Evolutionary conservation across 2,797 vertebrate genomes (phyloP), one percentile per base, ranked within the genome.

Genomic region (Parauchenoglanis ngamensis): DNA sequence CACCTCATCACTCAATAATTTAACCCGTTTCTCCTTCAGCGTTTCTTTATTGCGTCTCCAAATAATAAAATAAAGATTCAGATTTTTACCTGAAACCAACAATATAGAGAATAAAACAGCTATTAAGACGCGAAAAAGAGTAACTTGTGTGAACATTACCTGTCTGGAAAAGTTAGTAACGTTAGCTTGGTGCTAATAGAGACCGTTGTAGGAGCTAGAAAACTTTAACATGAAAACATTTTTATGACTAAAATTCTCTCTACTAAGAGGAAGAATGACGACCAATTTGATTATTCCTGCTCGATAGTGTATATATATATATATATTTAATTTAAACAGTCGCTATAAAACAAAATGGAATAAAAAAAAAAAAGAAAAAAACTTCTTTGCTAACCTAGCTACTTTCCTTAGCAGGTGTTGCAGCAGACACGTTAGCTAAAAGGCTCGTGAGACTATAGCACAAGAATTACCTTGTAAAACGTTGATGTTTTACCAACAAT

Each of bases 11-110:
- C 52, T 6, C 2, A 19, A 3, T 3, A 52, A 57, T 25, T 31
- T 77, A 77, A 23, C 54, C 17, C 3, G 0, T 12, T 40, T 59
- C 1, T 13, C 0, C 12, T 15, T 2, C 6, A 0, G 0, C 2
- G 10, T 59, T 23, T 40, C 1, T 7, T 57, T 79, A 49, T n/a
- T 49, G 10, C 11, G 21, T 57, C 19, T 79, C 1, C 7, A 79
- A 7, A 15, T 5, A 11, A 4, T 35, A 56, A 35, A 35, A 61
- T 44, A 44, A 5, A 1, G 40, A 40, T 35, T 35, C 35, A 35
- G 21, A 80, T 44, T 59, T 80, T 13, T 23, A 44, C 7, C 4
- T 57, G 19, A 57, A 59, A 25, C 21, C 21, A 1, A n/a, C 17
- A 8, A 7, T 4, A 44, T 2, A 72, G 44, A 19, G 21, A 79